Percentiles rank a stretch among this genome's conserved stretches.
Evolutionary conservation across 2,888 invertebrate species (phyloP).

Genomic region (Amphimallon solstitiale): DNA sequence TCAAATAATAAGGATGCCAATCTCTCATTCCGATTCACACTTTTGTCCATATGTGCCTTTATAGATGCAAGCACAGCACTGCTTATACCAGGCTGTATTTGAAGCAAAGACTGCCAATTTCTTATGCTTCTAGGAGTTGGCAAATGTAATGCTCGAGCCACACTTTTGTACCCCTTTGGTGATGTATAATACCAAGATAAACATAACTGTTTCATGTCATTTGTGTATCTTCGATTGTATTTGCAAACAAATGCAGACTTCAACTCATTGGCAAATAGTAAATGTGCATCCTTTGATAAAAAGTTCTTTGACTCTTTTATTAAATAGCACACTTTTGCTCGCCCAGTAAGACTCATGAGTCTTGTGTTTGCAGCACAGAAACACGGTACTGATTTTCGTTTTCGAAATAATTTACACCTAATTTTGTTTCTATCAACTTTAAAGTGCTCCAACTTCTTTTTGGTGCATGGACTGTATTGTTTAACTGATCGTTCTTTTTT

Average conservation of each 20-base stretch:
- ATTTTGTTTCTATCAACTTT: background rate
- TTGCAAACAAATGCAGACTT: slow-evolving; percentile 16
- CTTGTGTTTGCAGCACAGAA: too few relatives aligned
- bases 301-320: slow-evolving; percentile 1
- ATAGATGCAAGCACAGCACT: slow-evolving; percentile 22
- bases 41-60: slow-evolving; percentile 8
- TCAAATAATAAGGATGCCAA: slow-evolving; percentile 31
- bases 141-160: slow-evolving; percentile 17
- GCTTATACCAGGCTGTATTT: slow-evolving; percentile 26
- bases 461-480: background rate
- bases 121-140: slow-evolving; percentile 33
- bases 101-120: slow-evolving; percentile 27
- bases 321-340: too few relatives aligned
- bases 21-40: slow-evolving; percentile 11
- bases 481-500: background rate
- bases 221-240: slow-evolving; percentile 24
- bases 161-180: slow-evolving; percentile 32
- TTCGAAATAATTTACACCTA: background rate
- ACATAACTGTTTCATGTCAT: slow-evolving; percentile 33
- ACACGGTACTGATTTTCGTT: background rate
- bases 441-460: background rate
- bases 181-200: slow-evolving; percentile 33
- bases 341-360: too few relatives aligned
- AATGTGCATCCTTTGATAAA: slow-evolving; percentile 3
- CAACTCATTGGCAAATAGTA: background rate